Conservation (phyloP, 1,140 invertebrate genomes). For the Nasonia vitripennis region DNA sequence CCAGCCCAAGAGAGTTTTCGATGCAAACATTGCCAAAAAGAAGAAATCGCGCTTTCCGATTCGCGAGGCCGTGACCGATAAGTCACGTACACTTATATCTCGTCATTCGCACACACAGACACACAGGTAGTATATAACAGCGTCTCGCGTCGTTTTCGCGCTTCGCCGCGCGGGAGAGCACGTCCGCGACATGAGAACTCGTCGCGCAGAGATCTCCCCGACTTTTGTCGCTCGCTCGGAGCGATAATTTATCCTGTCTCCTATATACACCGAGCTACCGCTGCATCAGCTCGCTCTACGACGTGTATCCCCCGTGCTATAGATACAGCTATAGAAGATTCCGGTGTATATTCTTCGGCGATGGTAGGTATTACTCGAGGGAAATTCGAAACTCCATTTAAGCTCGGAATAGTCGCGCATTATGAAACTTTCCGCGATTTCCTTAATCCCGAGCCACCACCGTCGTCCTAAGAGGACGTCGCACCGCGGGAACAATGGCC, state of each 20-base stretch:
- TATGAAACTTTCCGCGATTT: background rate
- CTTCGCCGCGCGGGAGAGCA: background rate
- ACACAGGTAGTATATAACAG: background rate
- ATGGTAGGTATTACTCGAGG: background rate
- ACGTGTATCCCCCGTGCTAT: too few relatives aligned
- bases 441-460: background rate
- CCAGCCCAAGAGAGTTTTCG: background rate
- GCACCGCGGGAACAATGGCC: too few relatives aligned
- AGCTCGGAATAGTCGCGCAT: background rate
- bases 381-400: conserved; percentile 10
- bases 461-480: too few relatives aligned
- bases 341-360: too few relatives aligned
- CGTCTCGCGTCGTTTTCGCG: background rate
- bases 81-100: background rate
- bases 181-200: conserved; percentile 9
- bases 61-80: background rate
- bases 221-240: background rate
- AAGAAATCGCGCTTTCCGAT: background rate
- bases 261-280: background rate
- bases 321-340: too few relatives aligned
- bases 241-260: background rate
- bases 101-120: background rate
- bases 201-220: background rate
- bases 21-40: background rate
- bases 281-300: too few relatives aligned